These are phyloP conservation scores for Cacoxenus indagator DNA, from an alignment of 2,888 invertebrate species.

Conservation along the genomic window DNA sequence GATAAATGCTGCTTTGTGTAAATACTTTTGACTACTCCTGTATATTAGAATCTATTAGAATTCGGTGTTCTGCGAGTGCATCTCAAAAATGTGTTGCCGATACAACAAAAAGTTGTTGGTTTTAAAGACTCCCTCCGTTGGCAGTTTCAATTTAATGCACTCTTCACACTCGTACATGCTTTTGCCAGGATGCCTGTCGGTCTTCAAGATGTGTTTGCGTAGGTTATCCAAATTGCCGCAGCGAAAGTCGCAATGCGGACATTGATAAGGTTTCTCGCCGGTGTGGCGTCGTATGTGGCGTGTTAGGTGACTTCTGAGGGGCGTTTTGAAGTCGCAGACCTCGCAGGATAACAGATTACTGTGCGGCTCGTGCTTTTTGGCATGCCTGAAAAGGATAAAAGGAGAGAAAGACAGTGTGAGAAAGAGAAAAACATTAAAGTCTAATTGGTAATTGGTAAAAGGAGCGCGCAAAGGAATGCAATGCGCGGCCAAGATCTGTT, in stretches of 20 bases:
- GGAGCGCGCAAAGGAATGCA: neutral
- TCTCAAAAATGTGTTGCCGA: too few species aligned
- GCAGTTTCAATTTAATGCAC: slow-evolving; percentile 71
- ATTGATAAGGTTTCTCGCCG: slow-evolving; percentile 86
- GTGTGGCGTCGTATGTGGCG: slow-evolving; percentile 83
- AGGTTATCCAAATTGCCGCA: slow-evolving; percentile 89
- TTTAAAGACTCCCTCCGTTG: slow-evolving; percentile 45
- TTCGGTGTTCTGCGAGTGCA: too few species aligned
- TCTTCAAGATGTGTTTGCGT: slow-evolving; percentile 86
- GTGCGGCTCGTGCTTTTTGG: slow-evolving; percentile 62
- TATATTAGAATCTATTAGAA: too few species aligned
- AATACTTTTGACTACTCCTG: too few species aligned
- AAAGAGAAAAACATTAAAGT: neutral
- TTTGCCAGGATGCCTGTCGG: slow-evolving; percentile 83
- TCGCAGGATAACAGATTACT: slow-evolving; percentile 76
- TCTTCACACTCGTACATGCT: slow-evolving; percentile 83
- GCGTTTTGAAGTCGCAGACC: slow-evolving; percentile 79
- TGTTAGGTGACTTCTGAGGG: slow-evolving; percentile 79
- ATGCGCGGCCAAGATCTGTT: too few species aligned
- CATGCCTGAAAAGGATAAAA: slow-evolving; percentile 52
- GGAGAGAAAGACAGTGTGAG: neutral
- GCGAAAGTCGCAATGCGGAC: slow-evolving; percentile 85
- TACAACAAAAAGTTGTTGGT: slow-evolving; percentile 62
- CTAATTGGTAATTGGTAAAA: slow-evolving; percentile 51
- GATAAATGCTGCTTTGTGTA: too few species aligned